phyloP scores from a whole-genome alignment of 2,113 vertebrate genomes.

The Candoia aspera region DNA sequence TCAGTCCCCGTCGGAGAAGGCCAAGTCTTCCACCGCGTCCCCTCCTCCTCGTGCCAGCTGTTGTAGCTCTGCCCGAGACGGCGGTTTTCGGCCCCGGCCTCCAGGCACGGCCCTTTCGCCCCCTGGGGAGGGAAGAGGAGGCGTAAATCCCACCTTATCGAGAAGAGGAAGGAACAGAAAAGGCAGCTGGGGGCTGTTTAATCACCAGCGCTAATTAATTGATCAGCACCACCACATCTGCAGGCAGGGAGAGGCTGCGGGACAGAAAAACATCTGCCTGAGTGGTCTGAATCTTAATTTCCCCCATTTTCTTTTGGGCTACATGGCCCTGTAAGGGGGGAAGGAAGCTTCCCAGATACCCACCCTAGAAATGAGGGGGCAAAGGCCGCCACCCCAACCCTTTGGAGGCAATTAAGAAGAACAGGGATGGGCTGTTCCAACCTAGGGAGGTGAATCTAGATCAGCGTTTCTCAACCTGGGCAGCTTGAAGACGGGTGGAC shows the following conservation, averaged over 20 bases:
- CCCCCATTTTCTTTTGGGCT: not conserved
- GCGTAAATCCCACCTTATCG: constrained; percentile 51
- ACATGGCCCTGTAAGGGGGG: not conserved
- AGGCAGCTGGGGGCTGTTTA: constrained; percentile 67
- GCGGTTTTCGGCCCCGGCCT: too few species aligned
- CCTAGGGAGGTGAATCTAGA: too few species aligned
- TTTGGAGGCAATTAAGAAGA: not conserved
- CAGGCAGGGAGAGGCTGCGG: not conserved
- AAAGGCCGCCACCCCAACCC: not conserved
- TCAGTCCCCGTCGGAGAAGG: constrained; percentile 80
- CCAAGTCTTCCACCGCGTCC: constrained; percentile 87
- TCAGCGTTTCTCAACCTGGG: too few species aligned
- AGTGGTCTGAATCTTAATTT: not conserved
- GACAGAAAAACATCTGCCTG: not conserved
- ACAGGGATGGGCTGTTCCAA: not conserved
- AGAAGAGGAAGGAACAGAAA: constrained; percentile 29
- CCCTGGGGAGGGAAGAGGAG: constrained; percentile 50
- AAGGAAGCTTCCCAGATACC: not conserved
- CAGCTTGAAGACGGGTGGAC: too few species aligned
- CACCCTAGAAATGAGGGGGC: not conserved
- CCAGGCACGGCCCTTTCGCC: constrained; percentile 26
- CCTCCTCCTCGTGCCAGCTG: constrained; percentile 83
- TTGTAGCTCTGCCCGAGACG: constrained; percentile 77
- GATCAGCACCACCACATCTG: constrained; percentile 42
- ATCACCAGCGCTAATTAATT: constrained; percentile 66